Evolutionary conservation across 2,113 vertebrate species (phyloP), one percentile per base, ranked within the genome.

Genomic region (Rhea pennata): DNA sequence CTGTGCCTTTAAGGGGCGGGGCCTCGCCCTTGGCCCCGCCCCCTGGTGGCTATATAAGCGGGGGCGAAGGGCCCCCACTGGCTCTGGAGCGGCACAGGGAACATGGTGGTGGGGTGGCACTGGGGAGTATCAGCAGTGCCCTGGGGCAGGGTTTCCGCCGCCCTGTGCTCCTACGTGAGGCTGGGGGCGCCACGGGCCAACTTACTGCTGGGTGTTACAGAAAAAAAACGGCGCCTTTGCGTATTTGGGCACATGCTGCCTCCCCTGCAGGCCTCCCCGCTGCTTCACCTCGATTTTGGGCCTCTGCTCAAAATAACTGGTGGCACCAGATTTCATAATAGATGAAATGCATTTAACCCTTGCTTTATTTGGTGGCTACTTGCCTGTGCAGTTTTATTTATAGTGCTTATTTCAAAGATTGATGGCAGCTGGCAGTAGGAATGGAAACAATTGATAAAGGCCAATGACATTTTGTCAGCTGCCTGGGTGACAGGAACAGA

Each of bases 321-420:
- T 78, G 65, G 51, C 39, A 72, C 23, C 14, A 53, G 80, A 91
- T 56, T 71, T n/a, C 36, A 5, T 69, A 86, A 88, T 66, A 54
- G 90, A 83, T 70, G 59, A 88, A 72, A 23, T 70, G 75, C 64
- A 15, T 26, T 95, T 95, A 96, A 96, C 50, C 75, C 4, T 2
- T 94, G 64, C 39, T 75, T 87, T 90, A 29, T 84, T 82, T 94
- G 83, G 87, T 62, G 84, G 87, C 40, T 27, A 78, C 90, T 96
- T 96, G 90, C 95, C 94, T 93, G 88, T 87, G 61, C 12, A 5
- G 14, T 95, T 97, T 98, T 97, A 96, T 97, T 98, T 98, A 97
- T 94, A 89, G 76, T 83, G 79, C 76, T 97, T 96, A 65, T 96
- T 91, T 74, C 83, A 90, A 95, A 97, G 96, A 97, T 75, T 94